These are phyloP conservation scores for Callocephalon fimbriatum DNA, from an alignment of 2,113 vertebrate species.

Conservation along the genomic window DNA sequence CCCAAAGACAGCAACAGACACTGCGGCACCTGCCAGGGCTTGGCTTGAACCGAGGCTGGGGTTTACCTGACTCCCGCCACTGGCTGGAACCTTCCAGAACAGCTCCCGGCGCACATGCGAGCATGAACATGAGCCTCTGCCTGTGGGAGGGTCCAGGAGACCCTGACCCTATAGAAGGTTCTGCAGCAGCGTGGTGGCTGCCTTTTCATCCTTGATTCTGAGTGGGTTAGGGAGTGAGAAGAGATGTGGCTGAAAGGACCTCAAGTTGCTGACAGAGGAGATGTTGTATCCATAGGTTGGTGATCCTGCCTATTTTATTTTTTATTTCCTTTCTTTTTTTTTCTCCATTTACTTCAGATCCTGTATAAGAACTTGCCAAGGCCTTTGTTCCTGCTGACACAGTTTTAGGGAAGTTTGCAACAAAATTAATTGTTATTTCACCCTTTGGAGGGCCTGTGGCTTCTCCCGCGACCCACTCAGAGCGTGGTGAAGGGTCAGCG, in stretches of 20 bases:
- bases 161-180: background rate
- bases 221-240: background rate
- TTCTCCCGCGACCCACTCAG: background rate
- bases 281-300: background rate
- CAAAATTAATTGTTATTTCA: background rate
- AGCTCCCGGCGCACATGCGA: fast-evolving
- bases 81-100: background rate
- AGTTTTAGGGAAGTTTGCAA: background rate
- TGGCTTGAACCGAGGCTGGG: no score
- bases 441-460: no score
- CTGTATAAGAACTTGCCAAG: background rate
- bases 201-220: background rate
- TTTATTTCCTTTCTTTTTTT: background rate
- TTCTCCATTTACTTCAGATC: background rate
- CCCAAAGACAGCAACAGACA: background rate
- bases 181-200: background rate
- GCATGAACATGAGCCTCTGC: background rate
- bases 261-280: background rate
- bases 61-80: background rate
- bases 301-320: background rate
- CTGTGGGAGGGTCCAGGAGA: background rate
- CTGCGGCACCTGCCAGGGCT: background rate
- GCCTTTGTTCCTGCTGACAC: background rate
- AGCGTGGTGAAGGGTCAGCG: background rate
- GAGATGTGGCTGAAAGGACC: background rate